These are phyloP conservation scores for Agrilus planipennis DNA, from an alignment of 1,140 invertebrate genomes.

Conservation along the genomic window DNA sequence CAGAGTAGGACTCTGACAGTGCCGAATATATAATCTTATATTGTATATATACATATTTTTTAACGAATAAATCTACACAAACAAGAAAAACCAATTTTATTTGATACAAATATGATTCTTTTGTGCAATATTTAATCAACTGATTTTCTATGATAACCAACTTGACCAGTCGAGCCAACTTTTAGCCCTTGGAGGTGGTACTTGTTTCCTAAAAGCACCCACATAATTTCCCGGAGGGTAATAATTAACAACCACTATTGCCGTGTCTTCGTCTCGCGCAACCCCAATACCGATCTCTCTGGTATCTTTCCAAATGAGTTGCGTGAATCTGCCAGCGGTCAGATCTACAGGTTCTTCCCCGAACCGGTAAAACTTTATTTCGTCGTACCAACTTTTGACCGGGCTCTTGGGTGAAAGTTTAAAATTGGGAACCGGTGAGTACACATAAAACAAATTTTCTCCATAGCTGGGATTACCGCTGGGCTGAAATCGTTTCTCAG, in stretches of 20 bases:
- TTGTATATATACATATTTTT: too few relatives aligned
- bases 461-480: slow-evolving; percentile 42
- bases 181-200: too few relatives aligned
- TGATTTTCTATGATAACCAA: too few relatives aligned
- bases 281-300: slow-evolving; percentile 48
- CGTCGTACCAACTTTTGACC: slow-evolving; percentile 65
- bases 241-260: slow-evolving; percentile 57
- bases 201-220: slow-evolving; percentile 46
- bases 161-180: too few relatives aligned
- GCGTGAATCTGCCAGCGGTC: slow-evolving; percentile 43
- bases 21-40: too few relatives aligned
- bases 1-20: background rate
- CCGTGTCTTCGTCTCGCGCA: slow-evolving; percentile 38
- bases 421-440: slow-evolving; percentile 49
- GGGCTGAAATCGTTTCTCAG: slow-evolving; percentile 40
- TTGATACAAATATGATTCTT: slow-evolving; percentile 6
- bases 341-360: slow-evolving; percentile 41
- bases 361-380: slow-evolving; percentile 48
- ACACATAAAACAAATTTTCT: slow-evolving; percentile 40
- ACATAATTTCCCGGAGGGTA: slow-evolving; percentile 54
- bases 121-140: too few relatives aligned
- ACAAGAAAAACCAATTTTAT: too few relatives aligned
- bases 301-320: slow-evolving; percentile 50
- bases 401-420: slow-evolving; percentile 47
- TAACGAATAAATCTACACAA: too few relatives aligned